Conservation (phyloP, 92 coral and sea anemone species). For the Zoanthus sociatus region DNA sequence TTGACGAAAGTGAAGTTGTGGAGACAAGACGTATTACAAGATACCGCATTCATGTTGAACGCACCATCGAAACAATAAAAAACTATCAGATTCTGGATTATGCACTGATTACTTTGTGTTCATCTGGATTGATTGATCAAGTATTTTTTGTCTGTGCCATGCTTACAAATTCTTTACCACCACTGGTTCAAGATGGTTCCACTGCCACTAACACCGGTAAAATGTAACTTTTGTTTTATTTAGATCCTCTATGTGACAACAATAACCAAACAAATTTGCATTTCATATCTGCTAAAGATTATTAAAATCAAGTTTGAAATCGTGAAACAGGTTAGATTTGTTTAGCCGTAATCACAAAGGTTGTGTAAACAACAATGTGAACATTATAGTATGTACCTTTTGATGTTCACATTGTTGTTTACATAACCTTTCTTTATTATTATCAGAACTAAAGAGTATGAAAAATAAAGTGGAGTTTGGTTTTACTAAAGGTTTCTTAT, state of each 20-base stretch:
- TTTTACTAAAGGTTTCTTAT: not conserved
- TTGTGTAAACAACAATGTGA: not conserved
- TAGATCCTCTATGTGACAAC: not conserved
- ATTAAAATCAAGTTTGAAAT: slow-evolving; percentile 7
- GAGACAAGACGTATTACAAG: slow-evolving; percentile 22
- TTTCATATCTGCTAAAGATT: slow-evolving; percentile 26
- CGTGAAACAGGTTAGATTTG: not conserved
- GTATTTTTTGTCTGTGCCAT: slow-evolving; percentile 65
- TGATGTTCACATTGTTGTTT: no score
- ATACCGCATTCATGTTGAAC: slow-evolving; percentile 62
- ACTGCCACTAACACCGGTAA: no score
- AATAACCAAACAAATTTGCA: slow-evolving; percentile 5
- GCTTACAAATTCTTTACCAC: slow-evolving; percentile 65
- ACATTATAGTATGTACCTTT: not conserved
- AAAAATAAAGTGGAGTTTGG: not conserved
- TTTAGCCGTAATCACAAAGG: not conserved
- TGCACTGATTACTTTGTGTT: slow-evolving; percentile 60
- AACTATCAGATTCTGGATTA: slow-evolving; percentile 63
- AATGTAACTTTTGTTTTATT: not conserved
- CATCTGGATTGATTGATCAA: slow-evolving; percentile 55
- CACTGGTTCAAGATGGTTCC: slow-evolving; percentile 49
- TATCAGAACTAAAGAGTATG: not conserved
- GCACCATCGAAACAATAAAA: slow-evolving; percentile 53
- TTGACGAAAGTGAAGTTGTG: slow-evolving; percentile 38
- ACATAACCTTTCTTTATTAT: no score